These are phyloP conservation scores for Girardia tigrina DNA, from an alignment of 2,888 invertebrate genomes.

Conservation along the genomic window DNA sequence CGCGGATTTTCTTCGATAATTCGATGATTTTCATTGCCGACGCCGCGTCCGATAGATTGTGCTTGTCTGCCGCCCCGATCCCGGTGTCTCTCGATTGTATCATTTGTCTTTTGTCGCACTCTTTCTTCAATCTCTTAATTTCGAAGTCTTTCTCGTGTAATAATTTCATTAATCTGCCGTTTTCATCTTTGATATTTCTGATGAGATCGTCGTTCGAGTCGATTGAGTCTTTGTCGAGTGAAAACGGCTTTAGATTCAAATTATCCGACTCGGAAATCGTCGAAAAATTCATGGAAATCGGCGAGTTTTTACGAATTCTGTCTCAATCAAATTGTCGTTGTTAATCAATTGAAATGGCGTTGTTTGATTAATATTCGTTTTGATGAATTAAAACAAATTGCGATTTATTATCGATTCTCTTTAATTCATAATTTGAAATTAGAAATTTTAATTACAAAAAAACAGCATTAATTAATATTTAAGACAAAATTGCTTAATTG, in stretches of 20 bases:
- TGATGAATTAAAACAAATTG: not conserved
- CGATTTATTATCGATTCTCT: too few species aligned
- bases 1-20: slow-evolving; percentile 48
- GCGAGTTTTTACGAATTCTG: too few species aligned
- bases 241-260: not conserved
- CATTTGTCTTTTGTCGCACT: slow-evolving; percentile 42
- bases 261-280: slow-evolving; percentile 28
- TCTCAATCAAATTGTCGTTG: not conserved
- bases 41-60: slow-evolving; percentile 43
- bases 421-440: too few species aligned
- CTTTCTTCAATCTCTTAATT: slow-evolving; percentile 45
- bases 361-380: too few species aligned
- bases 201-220: not conserved
- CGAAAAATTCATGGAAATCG: not conserved
- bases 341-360: not conserved
- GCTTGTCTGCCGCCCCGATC: slow-evolving; percentile 28
- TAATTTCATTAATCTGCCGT: slow-evolving; percentile 48
- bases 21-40: slow-evolving; percentile 50
- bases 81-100: slow-evolving; percentile 39
- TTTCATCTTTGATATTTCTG: slow-evolving; percentile 46
- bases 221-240: not conserved
- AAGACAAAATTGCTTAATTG: too few species aligned
- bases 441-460: too few species aligned
- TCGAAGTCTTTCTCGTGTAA: slow-evolving; percentile 50
- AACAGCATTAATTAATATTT: too few species aligned